phyloP scores from a whole-genome alignment of 2,797 vertebrate species.

The Liparis tanakae region DNA sequence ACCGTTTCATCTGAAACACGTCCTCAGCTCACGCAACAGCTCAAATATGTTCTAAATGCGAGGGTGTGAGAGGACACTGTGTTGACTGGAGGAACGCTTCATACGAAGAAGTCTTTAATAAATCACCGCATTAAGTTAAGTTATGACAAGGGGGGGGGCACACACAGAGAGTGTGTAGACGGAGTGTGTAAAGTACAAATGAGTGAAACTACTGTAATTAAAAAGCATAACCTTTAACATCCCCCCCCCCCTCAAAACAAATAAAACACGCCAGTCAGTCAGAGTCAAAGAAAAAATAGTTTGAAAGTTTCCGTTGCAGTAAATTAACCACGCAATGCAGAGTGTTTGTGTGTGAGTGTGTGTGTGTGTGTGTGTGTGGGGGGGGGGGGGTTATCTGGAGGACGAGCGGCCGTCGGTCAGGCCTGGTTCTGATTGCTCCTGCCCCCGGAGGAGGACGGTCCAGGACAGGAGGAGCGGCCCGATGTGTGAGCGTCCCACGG shows the following conservation, averaged over 20 bases:
- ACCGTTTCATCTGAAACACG: not conserved
- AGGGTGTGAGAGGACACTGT: not conserved
- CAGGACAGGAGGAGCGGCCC: constrained; percentile 73
- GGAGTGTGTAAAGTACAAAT: not conserved
- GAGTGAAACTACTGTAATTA: not conserved
- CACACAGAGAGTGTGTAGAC: not conserved
- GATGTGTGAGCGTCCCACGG: constrained; percentile 77
- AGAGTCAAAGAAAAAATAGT: not conserved
- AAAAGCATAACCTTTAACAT: not conserved
- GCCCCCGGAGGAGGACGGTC: constrained; percentile 52
- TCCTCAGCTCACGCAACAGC: not conserved
- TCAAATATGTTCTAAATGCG: not conserved
- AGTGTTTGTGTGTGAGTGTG: not conserved
- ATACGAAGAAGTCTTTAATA: not conserved
- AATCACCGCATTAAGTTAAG: not conserved
- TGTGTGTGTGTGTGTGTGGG: too few relatives aligned
- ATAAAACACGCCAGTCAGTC: not conserved
- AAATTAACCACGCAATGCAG: not conserved
- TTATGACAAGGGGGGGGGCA: not conserved
- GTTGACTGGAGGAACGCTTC: not conserved
- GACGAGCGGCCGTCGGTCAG: constrained; percentile 50
- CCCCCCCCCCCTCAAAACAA: not conserved
- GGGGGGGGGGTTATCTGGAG: constrained; percentile 5
- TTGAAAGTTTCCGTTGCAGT: not conserved
- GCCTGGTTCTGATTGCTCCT: constrained; percentile 45